These are phyloP conservation scores for Asobara japonica DNA, from an alignment of 1,140 invertebrate species.

Conservation along the genomic window DNA sequence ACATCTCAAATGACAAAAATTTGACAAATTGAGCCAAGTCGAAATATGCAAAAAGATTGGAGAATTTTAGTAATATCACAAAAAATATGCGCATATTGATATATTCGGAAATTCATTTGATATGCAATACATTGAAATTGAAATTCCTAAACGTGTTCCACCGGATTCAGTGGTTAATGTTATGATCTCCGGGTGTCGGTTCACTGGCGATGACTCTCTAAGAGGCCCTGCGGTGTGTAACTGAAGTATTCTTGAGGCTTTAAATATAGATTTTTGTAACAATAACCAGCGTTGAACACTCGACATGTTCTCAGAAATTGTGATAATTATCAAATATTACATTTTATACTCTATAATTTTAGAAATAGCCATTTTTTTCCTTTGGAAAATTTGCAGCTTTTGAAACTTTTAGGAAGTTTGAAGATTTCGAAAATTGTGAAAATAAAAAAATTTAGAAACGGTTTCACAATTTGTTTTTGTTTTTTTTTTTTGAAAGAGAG, in stretches of 20 bases:
- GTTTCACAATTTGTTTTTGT: no score
- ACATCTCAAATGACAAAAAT: background rate
- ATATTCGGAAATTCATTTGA: no score
- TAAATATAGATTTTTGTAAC: constrained; percentile 35
- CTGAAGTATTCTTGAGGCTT: background rate
- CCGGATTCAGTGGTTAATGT: constrained; percentile 18
- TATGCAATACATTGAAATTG: background rate
- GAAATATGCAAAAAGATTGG: no score
- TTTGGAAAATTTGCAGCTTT: background rate
- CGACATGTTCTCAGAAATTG: background rate
- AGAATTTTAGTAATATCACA: no score
- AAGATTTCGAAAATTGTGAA: no score
- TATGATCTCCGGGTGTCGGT: constrained; percentile 2
- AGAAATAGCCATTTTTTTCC: background rate
- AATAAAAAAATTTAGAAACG: no score
- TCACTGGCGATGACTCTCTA: constrained; percentile 25
- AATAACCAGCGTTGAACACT: constrained; percentile 28
- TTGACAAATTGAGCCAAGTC: no score
- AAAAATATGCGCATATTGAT: no score
- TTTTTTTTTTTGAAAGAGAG: no score
- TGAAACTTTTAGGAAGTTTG: background rate
- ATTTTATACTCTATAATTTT: no score
- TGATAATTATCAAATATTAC: constrained; percentile 2
- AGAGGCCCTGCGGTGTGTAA: constrained; percentile 8
- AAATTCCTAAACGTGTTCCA: constrained; percentile 22